phyloP scores from a whole-genome alignment of 2,113 vertebrate genomes.

The Saccopteryx bilineata region DNA sequence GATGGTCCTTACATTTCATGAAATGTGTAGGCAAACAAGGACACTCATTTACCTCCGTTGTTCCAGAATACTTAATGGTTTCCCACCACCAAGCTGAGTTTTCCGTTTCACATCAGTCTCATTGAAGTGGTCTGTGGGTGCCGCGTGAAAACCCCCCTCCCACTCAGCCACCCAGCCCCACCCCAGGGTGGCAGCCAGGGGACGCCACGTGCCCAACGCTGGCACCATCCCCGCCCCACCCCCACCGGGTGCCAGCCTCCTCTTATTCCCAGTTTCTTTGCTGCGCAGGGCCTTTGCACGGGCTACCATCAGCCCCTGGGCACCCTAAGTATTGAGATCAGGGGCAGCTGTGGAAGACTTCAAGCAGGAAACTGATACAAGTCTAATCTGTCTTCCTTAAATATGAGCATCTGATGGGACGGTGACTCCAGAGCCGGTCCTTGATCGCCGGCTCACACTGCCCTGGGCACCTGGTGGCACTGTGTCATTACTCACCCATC shows the following conservation, averaged over 20 bases:
- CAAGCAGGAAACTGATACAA: not conserved
- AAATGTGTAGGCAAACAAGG: not conserved
- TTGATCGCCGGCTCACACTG: accelerated
- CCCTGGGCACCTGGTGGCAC: not conserved
- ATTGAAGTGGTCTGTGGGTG: not conserved
- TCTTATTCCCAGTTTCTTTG: not conserved
- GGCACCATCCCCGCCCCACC: accelerated
- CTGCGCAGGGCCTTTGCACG: not conserved
- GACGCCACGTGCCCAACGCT: no score
- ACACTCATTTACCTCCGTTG: no score
- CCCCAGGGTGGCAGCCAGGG: not conserved
- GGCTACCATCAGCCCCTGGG: not conserved
- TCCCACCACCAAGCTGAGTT: no score
- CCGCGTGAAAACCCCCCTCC: accelerated
- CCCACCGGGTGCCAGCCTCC: no score
- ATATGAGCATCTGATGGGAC: accelerated
- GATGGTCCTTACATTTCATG: not conserved
- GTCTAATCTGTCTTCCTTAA: not conserved
- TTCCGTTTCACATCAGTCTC: not conserved
- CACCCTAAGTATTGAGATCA: not conserved
- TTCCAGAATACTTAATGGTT: not conserved
- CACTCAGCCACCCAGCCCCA: no score
- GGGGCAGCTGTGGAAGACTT: accelerated
- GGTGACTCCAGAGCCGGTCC: not conserved
- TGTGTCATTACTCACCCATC: not conserved